These are phyloP conservation scores for Polypterus bichir DNA, from an alignment of 2,113 vertebrate species.

Conservation along the genomic window DNA sequence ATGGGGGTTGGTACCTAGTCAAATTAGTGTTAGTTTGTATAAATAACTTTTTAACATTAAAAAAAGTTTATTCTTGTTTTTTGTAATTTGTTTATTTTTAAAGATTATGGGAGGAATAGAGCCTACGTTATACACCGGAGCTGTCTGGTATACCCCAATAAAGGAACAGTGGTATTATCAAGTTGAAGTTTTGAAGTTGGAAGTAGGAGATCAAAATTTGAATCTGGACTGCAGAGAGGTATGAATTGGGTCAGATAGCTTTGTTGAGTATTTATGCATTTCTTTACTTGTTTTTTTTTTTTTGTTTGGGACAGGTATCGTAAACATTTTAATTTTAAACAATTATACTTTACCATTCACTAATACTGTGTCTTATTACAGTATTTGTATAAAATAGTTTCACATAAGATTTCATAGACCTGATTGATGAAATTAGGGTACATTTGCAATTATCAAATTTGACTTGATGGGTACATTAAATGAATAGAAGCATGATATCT, in stretches of 20 bases:
- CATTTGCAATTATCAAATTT: too few species aligned
- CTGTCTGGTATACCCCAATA: slow-evolving; percentile 89
- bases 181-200: slow-evolving; percentile 85
- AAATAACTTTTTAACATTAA: background rate
- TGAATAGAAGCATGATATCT: too few species aligned
- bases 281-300: too few species aligned
- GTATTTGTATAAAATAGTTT: too few species aligned
- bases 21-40: background rate
- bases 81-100: slow-evolving; percentile 2
- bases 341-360: too few species aligned
- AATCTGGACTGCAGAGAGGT: slow-evolving; percentile 91
- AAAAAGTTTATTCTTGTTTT: background rate
- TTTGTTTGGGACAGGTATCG: too few species aligned
- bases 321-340: too few species aligned
- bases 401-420: too few species aligned
- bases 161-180: slow-evolving; percentile 94
- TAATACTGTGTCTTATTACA: too few species aligned
- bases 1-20: background rate
- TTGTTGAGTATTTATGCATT: too few species aligned
- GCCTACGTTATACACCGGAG: slow-evolving; percentile 64
- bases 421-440: too few species aligned
- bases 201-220: slow-evolving; percentile 74
- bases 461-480: too few species aligned
- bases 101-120: slow-evolving; percentile 85
- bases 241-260: slow-evolving; percentile 9